Conservation (phyloP, 2,797 vertebrate species). For the Chaetophractus vellerosus region DNA sequence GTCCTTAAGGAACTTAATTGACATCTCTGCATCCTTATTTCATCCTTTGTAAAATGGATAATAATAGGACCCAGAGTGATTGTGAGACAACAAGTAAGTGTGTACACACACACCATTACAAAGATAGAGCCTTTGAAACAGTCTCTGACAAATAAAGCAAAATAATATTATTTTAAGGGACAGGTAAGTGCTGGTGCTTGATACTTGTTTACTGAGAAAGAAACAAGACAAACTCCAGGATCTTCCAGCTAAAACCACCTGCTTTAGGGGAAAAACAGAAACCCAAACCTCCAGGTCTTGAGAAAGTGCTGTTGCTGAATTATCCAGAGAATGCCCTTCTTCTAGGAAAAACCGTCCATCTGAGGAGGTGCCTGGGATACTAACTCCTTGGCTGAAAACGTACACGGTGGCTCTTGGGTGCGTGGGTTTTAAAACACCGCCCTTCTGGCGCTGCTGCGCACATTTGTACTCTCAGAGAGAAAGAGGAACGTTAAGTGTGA, state of each 20-base stretch:
- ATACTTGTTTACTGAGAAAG: not conserved
- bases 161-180: not conserved
- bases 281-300: not conserved
- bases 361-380: not conserved
- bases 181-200: not conserved
- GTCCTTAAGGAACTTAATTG: not conserved
- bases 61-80: not conserved
- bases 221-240: not conserved
- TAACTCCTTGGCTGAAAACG: not conserved
- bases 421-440: not conserved
- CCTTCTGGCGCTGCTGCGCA: not conserved
- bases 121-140: not conserved
- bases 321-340: not conserved
- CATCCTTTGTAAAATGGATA: not conserved
- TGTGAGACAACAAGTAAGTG: not conserved
- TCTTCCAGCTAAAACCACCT: not conserved
- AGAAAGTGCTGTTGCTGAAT: not conserved
- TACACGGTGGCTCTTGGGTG: not conserved
- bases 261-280: too few species aligned
- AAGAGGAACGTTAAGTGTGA: not conserved
- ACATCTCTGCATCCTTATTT: not conserved
- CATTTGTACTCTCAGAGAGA: accelerated
- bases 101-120: not conserved
- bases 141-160: not conserved
- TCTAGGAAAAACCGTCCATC: not conserved